Evolutionary conservation across 2,888 invertebrate species (phyloP), one percentile per base, ranked within the genome.

Genomic region (Ametastegia equiseti): DNA sequence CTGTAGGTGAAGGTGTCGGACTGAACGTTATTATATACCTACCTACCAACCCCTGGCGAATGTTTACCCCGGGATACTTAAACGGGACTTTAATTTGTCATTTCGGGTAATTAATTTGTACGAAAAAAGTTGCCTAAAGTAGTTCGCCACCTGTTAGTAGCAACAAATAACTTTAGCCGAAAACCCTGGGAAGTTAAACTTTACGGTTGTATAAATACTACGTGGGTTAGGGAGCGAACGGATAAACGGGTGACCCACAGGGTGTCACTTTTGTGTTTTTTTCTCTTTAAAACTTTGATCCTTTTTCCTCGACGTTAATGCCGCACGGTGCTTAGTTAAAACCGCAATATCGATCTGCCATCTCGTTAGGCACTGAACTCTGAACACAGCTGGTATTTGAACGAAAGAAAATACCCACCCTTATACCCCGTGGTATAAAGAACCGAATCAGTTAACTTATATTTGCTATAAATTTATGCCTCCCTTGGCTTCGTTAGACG

Each of bases 31-130:
- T 6, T 7, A 36, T 67, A 63, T n/a, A 67, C n/a, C n/a, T n/a
- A n/a, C n/a, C n/a, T n/a, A n/a, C n/a, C 33, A 33, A 50, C 19
- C 75, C 36, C 19, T 54, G 75, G 75, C 36, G 45, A 78, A 60
- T 78, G 60, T 78, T 45, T 15, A n/a, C 42, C 23, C n/a, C 42
- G 5, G 60, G 45, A 63, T 78, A 54, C 39, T 45, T 45, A 30
- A 63, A 78, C 13, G 78, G 60, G 60, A 78, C 42, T 57, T 78
- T 78, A 63, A 78, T 78, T 78, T 60, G 60, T 78, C 45, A 78
- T 63, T 42, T 1, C 15, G 60, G 11, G 60, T 78, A 78, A 78
- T 78, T 78, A 78, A 78, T 78, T 63, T 42, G 45, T 63, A 23
- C 15, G 3, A 47, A n/a, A n/a, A 78, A 78, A 78, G 60, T 78